Conservation (phyloP, 2,888 invertebrate species). For the Zaprionus bogoriensis region DNA sequence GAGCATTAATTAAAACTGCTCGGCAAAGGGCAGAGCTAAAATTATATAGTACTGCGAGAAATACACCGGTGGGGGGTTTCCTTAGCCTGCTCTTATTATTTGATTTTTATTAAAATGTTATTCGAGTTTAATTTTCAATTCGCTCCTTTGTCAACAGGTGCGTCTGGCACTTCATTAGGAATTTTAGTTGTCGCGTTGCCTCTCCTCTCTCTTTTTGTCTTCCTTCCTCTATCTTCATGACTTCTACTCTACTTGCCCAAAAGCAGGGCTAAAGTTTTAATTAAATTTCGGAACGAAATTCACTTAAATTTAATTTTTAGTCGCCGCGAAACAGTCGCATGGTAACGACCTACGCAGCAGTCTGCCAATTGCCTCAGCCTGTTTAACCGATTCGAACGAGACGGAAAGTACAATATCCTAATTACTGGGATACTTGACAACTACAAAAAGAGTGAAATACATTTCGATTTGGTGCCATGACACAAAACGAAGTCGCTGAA, state of each 20-base stretch:
- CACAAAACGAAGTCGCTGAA: not conserved
- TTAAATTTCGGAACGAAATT: conserved; percentile 66
- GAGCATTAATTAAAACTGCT: not conserved
- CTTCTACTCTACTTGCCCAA: not conserved
- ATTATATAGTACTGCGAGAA: not conserved
- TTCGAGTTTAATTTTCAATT: conserved; percentile 39
- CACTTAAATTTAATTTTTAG: conserved; percentile 70
- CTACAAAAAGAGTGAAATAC: not conserved
- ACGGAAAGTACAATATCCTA: not conserved
- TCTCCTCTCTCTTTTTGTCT: not conserved
- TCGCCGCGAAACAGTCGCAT: conserved; percentile 66
- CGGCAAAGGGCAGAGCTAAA: not conserved
- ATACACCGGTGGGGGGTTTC: not conserved
- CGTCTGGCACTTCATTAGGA: conserved; percentile 65
- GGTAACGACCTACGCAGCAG: conserved; percentile 51
- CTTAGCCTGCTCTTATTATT: conserved; percentile 7
- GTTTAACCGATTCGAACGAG: not conserved
- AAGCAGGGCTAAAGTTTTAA: conserved; percentile 60
- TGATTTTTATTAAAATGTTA: conserved; percentile 52
- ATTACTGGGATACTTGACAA: not conserved
- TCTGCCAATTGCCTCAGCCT: conserved; percentile 38
- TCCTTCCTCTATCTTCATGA: not conserved
- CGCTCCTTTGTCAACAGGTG: conserved; percentile 65
- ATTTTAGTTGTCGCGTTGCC: conserved; percentile 27
- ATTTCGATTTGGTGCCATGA: too few species aligned